These are phyloP conservation scores for Quadroppia sp. DNA, from an alignment of 2,888 invertebrate genomes.

Conservation along the genomic window DNA sequence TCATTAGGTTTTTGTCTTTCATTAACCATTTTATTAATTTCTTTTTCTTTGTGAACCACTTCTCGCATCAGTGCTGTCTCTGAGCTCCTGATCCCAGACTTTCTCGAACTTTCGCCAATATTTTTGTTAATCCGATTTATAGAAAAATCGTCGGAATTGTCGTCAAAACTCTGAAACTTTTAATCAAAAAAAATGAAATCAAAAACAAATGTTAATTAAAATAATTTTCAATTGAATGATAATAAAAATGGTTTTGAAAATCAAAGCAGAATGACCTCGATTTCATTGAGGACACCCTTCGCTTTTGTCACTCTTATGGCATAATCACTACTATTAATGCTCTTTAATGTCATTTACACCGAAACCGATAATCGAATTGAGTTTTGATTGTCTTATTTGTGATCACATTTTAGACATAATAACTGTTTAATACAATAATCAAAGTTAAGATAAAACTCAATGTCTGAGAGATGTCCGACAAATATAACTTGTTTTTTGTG, in stretches of 20 bases:
- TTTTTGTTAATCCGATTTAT: constrained; percentile 33
- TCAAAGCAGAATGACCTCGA: neutral
- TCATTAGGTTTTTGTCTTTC: neutral
- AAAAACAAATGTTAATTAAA: neutral
- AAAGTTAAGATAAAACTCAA: constrained; percentile 22
- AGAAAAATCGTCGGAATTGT: constrained; percentile 29
- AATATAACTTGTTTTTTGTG: neutral
- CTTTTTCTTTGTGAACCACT: constrained; percentile 8
- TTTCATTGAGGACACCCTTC: constrained; percentile 36
- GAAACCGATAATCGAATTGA: neutral
- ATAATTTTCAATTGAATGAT: neutral
- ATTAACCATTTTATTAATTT: neutral
- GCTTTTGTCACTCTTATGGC: neutral
- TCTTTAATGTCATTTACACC: neutral
- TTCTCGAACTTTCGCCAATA: constrained; percentile 6
- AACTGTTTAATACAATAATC: neutral
- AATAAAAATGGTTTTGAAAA: neutral
- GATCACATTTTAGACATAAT: neutral
- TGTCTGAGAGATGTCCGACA: neutral
- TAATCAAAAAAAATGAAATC: neutral
- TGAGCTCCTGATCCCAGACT: neutral
- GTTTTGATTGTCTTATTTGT: neutral
- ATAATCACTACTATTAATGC: neutral
- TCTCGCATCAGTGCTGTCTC: constrained; percentile 26
- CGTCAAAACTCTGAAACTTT: constrained; percentile 11